A percentile compares a stretch with the other conserved stretches of the same genome.
These are phyloP conservation scores for Cyclopterus lumpus DNA, from an alignment of 2,797 vertebrate species.

Conservation along the genomic window DNA sequence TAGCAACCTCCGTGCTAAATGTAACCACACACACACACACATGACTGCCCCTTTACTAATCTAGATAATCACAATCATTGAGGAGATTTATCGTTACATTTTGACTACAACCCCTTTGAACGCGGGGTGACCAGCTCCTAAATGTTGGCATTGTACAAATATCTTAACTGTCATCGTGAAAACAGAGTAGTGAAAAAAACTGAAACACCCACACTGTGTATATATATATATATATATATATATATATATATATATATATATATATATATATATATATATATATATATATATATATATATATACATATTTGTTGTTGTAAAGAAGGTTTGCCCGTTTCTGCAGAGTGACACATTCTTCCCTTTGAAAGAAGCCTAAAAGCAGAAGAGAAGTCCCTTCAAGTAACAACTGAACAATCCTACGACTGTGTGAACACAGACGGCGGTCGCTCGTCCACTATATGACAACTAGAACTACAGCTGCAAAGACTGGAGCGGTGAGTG, in stretches of 20 bases:
- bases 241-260: neutral
- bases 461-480: constrained; percentile 58
- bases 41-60: constrained; percentile 28
- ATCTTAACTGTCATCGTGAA: constrained; percentile 28
- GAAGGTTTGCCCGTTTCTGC: constrained; percentile 25
- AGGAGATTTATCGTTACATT: constrained; percentile 27
- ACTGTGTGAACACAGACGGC: constrained; percentile 44
- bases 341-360: constrained; percentile 34
- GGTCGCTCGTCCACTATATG: constrained; percentile 35
- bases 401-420: constrained; percentile 37
- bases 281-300: neutral
- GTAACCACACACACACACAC: constrained; percentile 53
- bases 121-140: constrained; percentile 39
- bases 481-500: constrained; percentile 59
- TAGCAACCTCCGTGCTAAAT: constrained; percentile 48
- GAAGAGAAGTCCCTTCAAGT: constrained; percentile 47
- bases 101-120: constrained; percentile 21
- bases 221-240: too few relatives aligned
- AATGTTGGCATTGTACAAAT: constrained; percentile 46
- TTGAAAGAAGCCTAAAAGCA: constrained; percentile 34
- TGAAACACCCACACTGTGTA: constrained; percentile 28
- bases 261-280: neutral
- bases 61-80: constrained; percentile 13
- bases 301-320: constrained; percentile 9
- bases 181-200: constrained; percentile 28